These are phyloP conservation scores for Rhagonycha lutea DNA, from an alignment of 2,888 invertebrate genomes.

Conservation along the genomic window DNA sequence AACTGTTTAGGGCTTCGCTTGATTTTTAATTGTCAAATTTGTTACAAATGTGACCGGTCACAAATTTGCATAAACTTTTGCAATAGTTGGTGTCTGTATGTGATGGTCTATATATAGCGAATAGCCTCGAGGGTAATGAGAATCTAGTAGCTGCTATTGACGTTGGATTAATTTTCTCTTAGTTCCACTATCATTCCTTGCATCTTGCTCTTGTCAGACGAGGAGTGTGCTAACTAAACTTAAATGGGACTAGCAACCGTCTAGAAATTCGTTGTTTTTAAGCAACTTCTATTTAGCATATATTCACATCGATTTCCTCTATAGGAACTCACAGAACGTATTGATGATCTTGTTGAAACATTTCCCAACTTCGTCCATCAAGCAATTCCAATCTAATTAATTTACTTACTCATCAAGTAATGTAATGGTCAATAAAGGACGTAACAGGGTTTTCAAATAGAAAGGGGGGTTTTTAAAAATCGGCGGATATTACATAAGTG, in stretches of 20 bases:
- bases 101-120: slow-evolving; percentile 19
- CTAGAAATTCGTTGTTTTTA: not conserved
- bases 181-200: slow-evolving; percentile 25
- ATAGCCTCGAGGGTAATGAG: slow-evolving; percentile 22
- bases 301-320: no score
- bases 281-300: not conserved
- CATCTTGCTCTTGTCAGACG: slow-evolving; percentile 27
- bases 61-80: slow-evolving; percentile 16
- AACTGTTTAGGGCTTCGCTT: not conserved
- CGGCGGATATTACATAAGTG: slow-evolving; percentile 28
- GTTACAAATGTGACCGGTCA: not conserved
- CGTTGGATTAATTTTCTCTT: slow-evolving; percentile 28
- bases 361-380: not conserved
- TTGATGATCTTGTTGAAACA: not conserved
- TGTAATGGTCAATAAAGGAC: slow-evolving; percentile 25
- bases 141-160: slow-evolving; percentile 28
- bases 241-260: slow-evolving; percentile 7
- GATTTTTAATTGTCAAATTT: not conserved
- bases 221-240: slow-evolving; percentile 14
- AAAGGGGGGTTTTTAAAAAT: slow-evolving; percentile 24
- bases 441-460: slow-evolving; percentile 11
- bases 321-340: not conserved
- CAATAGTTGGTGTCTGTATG: slow-evolving; percentile 16
- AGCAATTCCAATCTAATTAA: slow-evolving; percentile 23
- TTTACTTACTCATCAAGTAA: slow-evolving; percentile 24